A percentile compares a stretch with the other conserved stretches of the same genome.
Evolutionary conservation across 2,113 vertebrate genomes (phyloP).

Genomic region (Chionomys nivalis): DNA sequence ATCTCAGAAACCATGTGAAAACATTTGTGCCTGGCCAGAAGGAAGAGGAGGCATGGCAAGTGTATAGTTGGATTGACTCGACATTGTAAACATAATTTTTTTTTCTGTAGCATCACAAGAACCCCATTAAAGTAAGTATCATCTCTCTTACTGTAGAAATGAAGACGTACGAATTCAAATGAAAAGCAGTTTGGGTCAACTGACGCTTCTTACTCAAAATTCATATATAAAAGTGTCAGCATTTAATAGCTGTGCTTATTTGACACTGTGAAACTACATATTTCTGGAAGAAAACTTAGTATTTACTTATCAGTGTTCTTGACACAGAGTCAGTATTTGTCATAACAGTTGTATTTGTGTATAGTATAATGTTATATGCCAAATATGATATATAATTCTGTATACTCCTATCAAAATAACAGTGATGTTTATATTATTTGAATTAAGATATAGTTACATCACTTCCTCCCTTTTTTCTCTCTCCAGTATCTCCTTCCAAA

Average conservation of each 20-base stretch:
- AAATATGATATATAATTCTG: neutral
- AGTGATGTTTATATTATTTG: neutral
- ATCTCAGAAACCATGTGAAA: neutral
- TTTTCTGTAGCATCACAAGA: neutral
- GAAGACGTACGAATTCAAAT: neutral
- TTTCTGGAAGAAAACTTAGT: neutral
- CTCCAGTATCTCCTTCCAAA: neutral
- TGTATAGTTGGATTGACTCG: neutral
- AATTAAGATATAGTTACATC: neutral
- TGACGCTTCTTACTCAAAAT: conserved; percentile 21
- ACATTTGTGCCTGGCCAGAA: neutral
- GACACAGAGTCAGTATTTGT: neutral
- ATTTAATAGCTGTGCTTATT: neutral
- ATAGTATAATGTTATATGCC: no score
- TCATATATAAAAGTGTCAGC: neutral
- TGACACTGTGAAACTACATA: neutral
- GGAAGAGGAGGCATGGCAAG: neutral
- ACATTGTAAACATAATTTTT: neutral
- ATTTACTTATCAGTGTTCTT: neutral
- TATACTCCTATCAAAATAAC: neutral
- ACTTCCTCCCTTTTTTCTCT: neutral
- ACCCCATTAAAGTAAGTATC: neutral
- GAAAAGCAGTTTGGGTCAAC: neutral
- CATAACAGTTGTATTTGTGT: neutral
- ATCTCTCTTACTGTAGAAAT: neutral